Conservation (phyloP, 1,140 invertebrate species). For the Cyclargus thomasi region DNA sequence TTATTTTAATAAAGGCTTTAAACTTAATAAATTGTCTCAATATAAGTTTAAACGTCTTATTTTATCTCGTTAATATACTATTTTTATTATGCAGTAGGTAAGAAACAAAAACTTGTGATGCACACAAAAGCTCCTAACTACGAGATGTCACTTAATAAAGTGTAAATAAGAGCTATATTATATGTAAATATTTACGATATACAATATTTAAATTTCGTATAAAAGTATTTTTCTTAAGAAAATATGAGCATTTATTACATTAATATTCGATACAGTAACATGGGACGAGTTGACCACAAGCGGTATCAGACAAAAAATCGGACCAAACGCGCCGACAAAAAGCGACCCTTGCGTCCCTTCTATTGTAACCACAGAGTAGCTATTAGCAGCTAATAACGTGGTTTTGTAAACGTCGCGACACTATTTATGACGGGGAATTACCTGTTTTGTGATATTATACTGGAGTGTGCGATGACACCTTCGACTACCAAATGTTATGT, state of each 20-base stretch:
- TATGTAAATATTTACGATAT: too few relatives aligned
- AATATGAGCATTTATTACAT: not conserved
- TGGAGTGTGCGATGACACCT: not conserved
- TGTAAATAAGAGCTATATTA: too few relatives aligned
- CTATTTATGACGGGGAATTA: slow-evolving; percentile 27
- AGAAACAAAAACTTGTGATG: too few relatives aligned
- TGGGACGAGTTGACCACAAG: slow-evolving; percentile 22
- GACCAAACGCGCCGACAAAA: slow-evolving; percentile 24
- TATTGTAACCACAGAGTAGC: slow-evolving; percentile 26
- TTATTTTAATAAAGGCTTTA: too few relatives aligned
- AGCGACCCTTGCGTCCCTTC: slow-evolving; percentile 22
- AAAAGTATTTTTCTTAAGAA: too few relatives aligned
- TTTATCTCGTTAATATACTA: too few relatives aligned
- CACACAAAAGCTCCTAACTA: too few relatives aligned
- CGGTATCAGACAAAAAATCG: slow-evolving; percentile 24
- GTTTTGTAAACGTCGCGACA: slow-evolving; percentile 28
- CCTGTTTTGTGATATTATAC: slow-evolving; percentile 20
- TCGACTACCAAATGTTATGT: not conserved
- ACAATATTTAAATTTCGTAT: too few relatives aligned
- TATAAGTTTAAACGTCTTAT: too few relatives aligned
- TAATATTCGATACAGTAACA: not conserved
- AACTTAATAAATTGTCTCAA: too few relatives aligned
- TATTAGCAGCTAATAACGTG: slow-evolving; percentile 33
- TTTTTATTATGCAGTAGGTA: too few relatives aligned
- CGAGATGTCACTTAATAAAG: too few relatives aligned